Percentiles rank a stretch among this genome's conserved stretches.
These are phyloP conservation scores for Leptobrachium leishanense DNA, from an alignment of 2,113 vertebrate species.

Conservation along the genomic window DNA sequence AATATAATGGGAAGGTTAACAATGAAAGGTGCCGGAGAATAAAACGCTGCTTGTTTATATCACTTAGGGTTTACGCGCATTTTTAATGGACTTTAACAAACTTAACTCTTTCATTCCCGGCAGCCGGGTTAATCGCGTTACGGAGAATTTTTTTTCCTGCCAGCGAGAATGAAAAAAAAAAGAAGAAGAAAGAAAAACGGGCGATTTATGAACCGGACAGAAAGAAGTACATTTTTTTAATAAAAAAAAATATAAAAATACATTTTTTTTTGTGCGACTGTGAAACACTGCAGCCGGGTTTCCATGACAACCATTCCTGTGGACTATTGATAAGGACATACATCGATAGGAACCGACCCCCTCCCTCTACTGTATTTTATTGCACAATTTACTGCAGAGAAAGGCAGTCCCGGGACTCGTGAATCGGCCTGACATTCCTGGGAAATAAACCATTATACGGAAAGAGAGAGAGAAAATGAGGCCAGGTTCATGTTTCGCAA, in stretches of 20 bases:
- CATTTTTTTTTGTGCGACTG: not conserved
- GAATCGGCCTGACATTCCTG: not conserved
- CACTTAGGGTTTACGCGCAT: not conserved
- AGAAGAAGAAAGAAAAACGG: not conserved
- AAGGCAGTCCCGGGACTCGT: not conserved
- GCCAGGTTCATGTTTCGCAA: not conserved
- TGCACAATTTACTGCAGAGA: not conserved
- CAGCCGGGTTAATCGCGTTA: slow-evolving; percentile 1
- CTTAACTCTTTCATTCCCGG: not conserved
- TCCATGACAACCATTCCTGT: slow-evolving; percentile 14
- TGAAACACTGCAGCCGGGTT: not conserved
- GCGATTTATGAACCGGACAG: not conserved
- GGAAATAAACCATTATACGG: not conserved
- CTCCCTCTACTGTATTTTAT: not conserved
- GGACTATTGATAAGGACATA: slow-evolving; percentile 19
- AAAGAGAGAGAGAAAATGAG: not conserved
- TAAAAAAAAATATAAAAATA: no score
- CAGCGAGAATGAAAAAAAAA: not conserved
- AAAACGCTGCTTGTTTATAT: slow-evolving; percentile 27
- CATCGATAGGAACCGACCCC: not conserved
- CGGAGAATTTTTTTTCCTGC: not conserved
- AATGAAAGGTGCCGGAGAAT: not conserved
- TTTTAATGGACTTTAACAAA: slow-evolving; percentile 20
- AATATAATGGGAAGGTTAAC: slow-evolving; percentile 5
- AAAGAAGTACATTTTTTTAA: no score